phyloP scores from a whole-genome alignment of 2,113 vertebrate species.

The Labrus mixtus region DNA sequence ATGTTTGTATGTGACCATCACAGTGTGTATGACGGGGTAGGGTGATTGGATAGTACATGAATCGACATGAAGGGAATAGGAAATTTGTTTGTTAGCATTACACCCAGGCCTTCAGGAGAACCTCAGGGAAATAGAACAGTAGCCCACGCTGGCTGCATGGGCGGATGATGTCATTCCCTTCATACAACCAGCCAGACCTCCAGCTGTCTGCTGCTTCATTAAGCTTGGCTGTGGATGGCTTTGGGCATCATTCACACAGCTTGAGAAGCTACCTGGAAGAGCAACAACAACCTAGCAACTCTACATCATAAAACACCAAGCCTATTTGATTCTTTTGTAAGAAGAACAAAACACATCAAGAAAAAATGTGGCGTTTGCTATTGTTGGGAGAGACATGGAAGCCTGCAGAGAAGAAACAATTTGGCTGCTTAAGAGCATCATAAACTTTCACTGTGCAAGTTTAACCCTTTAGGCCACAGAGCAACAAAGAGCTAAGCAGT shows the following conservation, averaged over 20 bases:
- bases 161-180: constrained; percentile 19
- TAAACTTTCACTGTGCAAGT: background rate
- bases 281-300: background rate
- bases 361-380: too few species aligned
- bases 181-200: background rate
- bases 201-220: background rate
- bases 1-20: background rate
- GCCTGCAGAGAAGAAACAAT: background rate
- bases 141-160: background rate
- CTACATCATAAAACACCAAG: background rate
- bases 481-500: too few species aligned
- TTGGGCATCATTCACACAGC: constrained; percentile 1
- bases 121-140: constrained; percentile 22
- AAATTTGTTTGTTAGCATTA: background rate
- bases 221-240: background rate
- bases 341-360: background rate
- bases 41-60: constrained; percentile 3
- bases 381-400: too few species aligned
- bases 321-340: background rate
- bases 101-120: background rate
- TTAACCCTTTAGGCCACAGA: too few species aligned
- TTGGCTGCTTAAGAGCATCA: background rate
- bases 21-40: background rate
- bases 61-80: background rate
- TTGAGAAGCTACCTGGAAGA: background rate